Evolutionary conservation across 2,113 vertebrate species (phyloP), one percentile per base, ranked within the genome.

Genomic region (Podocnemis expansa): DNA sequence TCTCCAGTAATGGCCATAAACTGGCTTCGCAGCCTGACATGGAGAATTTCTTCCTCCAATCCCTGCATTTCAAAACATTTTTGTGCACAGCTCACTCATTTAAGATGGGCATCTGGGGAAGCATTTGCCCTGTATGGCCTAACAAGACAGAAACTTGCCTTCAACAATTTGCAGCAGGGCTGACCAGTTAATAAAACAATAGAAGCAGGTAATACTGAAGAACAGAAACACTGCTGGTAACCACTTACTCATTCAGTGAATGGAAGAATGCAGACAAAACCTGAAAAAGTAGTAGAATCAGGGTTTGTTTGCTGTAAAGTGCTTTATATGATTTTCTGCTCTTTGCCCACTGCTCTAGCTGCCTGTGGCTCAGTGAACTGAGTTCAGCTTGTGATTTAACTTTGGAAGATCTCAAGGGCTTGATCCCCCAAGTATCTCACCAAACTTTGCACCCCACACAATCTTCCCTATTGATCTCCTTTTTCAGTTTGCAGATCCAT

Each of bases 201-300:
- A 93, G 80, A 67, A 91, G 19, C 10, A 38, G 29, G 43, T 73
- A 17, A 9, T 13, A 17, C 78, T 82, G 87, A 87, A 43, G 70
- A 76, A 85, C 60, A 34, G 45, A 82, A 94, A 80, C 45, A 78
- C 22, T 83, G n/a, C 49, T 67, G 91, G 79, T 82, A 93, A 82
- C 17, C 93, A 79, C 10, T 6, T 4, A 4, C n/a, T 88, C 67
- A 17, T 22, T 24, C 58, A 47, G 12, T 90, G 45, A 14, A 13
- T 81, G 31, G 22, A 93, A 83, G 45, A 87, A 41, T 82, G 73
- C 70, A 85, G 89, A 91, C 41, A 85, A 88, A 94, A 43, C 80
- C 51, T 45, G 22, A 85, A 87, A 82, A 2, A 0, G 49, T 82
- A 82, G 27, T 11, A 86, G 27, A 75, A 94, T 89, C 11, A 78